These are phyloP conservation scores for Cheilosia impressa DNA, from an alignment of 2,888 invertebrate species.

Conservation along the genomic window DNA sequence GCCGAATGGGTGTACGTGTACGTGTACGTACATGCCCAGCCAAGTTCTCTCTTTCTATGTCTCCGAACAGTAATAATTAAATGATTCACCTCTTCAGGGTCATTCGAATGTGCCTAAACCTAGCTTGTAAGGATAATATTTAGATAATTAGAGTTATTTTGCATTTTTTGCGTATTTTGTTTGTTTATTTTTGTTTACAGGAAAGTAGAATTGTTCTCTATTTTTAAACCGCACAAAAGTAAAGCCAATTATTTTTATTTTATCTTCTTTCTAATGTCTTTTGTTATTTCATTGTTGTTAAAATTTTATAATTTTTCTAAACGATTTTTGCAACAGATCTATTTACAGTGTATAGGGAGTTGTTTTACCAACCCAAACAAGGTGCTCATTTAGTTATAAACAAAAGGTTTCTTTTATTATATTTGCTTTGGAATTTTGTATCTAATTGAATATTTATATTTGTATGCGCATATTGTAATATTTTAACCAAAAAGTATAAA, in stretches of 20 bases:
- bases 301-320: constrained; percentile 38
- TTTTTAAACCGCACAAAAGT: constrained; percentile 58
- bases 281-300: constrained; percentile 48
- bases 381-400: constrained; percentile 59
- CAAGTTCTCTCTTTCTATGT: constrained; percentile 37
- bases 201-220: constrained; percentile 35
- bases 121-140: constrained; percentile 55
- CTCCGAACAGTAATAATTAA: constrained; percentile 52
- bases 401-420: constrained; percentile 14
- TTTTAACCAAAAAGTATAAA: constrained; percentile 55
- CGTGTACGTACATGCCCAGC: neutral
- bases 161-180: constrained; percentile 39
- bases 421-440: constrained; percentile 43
- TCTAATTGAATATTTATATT: constrained; percentile 43
- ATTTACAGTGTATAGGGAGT: constrained; percentile 38
- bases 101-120: constrained; percentile 72
- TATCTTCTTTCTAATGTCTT: constrained; percentile 19
- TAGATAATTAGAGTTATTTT: constrained; percentile 47
- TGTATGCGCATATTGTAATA: constrained; percentile 53
- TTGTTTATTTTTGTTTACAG: constrained; percentile 19
- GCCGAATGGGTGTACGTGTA: too few relatives aligned
- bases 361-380: constrained; percentile 42
- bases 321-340: constrained; percentile 7
- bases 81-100: constrained; percentile 50
- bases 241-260: constrained; percentile 42